phyloP scores from a whole-genome alignment of 2,888 invertebrate species.

The Sepioteuthis lessoniana region DNA sequence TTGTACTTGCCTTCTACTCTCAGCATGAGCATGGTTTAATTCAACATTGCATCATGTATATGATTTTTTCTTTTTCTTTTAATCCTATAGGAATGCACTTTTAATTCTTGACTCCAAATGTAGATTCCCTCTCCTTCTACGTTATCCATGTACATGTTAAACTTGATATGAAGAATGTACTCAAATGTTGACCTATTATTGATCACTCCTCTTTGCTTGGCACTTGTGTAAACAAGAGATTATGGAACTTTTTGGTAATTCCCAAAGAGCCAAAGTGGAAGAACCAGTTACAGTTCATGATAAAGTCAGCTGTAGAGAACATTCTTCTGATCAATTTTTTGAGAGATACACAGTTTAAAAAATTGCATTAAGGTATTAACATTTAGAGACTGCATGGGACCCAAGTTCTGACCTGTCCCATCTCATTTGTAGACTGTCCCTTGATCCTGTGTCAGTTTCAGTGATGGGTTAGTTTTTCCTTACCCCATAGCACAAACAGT shows the following conservation, averaged over 20 bases:
- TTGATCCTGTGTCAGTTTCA: constrained; percentile 10
- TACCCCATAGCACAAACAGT: background rate
- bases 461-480: constrained; percentile 25
- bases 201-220: background rate
- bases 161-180: background rate
- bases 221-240: background rate
- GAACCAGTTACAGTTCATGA: background rate
- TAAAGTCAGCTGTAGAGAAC: background rate
- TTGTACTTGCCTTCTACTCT: constrained; percentile 44
- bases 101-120: constrained; percentile 14
- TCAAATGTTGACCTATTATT: constrained; percentile 4
- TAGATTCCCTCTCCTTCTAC: background rate
- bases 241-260: background rate
- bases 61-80: background rate
- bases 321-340: background rate
- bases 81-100: constrained; percentile 13
- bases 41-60: constrained; percentile 40
- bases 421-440: background rate
- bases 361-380: background rate
- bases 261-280: background rate
- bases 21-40: constrained; percentile 42
- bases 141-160: background rate
- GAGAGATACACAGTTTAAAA: background rate
- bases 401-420: background rate
- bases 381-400: background rate